Base-by-base conservation (phyloP, 2,888 invertebrate genomes). In the Synergus japonicus region DNA sequence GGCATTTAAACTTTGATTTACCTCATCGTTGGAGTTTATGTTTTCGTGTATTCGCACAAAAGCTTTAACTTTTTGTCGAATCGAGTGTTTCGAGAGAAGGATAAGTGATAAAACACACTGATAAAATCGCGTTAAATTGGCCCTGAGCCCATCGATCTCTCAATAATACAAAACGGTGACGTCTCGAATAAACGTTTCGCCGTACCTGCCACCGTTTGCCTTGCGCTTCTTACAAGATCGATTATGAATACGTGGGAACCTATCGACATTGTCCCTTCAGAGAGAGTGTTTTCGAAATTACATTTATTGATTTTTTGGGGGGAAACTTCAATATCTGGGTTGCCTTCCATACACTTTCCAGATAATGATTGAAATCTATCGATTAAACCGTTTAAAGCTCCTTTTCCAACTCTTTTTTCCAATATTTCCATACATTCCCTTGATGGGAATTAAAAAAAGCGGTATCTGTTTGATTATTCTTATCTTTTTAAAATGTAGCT, bases 101-200 rank as follows among this genome's bases (percentile, higher is more conserved):
- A 83, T 86, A 77, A 78, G 64, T 81, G 83, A 85, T 86, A 82
- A 81, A 80, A 69, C 76, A 77, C 78, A 76, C 66, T 65, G 80
- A 83, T 79, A 81, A 82, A 88, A 88, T 87, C 87, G 86, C 89
- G 79, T 82, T 79, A 80, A 81, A 88, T 88, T 87, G 88, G 86
- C 89, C 87, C 80, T 87, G 89, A 87, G 87, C 85, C 85, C 83
- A 90, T 90, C 88, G 89, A 91, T 90, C 88, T 88, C 84, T 83
- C 83, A 85, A 87, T 87, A 88, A 89, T 88, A 83, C 84, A 84
- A 83, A 84, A 88, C 84, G 85, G 85, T 84, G 89, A 88, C 84
- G 89, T 87, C 86, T 84, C 85, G 85, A 83, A 83, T 79, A 86
- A 83, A 82, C 81, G 82, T 86, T 84, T 83, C 82, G 85, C 85